Evolutionary conservation across 2,113 vertebrate species (phyloP).

Genomic region (Hydrochoerus hydrochaeris): DNA sequence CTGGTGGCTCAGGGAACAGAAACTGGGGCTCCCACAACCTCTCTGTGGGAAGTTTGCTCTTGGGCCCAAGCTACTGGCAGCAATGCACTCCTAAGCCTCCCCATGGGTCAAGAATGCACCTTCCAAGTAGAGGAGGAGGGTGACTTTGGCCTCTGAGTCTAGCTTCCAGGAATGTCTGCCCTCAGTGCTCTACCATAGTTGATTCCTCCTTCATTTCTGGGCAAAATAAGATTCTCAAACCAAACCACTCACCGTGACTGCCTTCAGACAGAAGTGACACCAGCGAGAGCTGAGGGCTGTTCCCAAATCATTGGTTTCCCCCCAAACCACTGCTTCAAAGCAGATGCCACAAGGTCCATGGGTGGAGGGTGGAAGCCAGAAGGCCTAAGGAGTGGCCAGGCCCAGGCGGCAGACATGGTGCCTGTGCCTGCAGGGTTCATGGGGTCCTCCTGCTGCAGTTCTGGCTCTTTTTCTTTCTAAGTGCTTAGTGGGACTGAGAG

Average conservation of each 20-base stretch:
- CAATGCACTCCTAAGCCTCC: rapidly evolving
- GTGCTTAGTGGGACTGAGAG: background rate
- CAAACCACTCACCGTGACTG: background rate
- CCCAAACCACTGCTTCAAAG: conserved; percentile 43
- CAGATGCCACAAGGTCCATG: background rate
- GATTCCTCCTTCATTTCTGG: background rate
- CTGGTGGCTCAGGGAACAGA: background rate
- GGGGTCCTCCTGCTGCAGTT: background rate
- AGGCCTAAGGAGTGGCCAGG: background rate
- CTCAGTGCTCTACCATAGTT: background rate
- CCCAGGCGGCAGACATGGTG: background rate
- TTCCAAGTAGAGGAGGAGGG: background rate
- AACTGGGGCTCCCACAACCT: background rate
- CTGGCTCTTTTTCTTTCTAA: background rate
- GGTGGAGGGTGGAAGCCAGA: background rate
- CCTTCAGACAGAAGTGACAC: background rate
- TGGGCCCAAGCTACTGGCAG: background rate
- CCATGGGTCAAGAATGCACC: no score
- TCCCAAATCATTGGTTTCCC: background rate
- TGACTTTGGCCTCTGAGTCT: background rate
- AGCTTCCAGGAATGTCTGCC: background rate
- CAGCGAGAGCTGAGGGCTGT: background rate
- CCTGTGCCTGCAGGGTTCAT: background rate
- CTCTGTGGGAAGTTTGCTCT: background rate
- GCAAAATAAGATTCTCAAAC: conserved; percentile 42